Evolutionary conservation across 2,888 invertebrate genomes (phyloP), one percentile per base, ranked within the genome.

Genomic region (Campoplex capitator): DNA sequence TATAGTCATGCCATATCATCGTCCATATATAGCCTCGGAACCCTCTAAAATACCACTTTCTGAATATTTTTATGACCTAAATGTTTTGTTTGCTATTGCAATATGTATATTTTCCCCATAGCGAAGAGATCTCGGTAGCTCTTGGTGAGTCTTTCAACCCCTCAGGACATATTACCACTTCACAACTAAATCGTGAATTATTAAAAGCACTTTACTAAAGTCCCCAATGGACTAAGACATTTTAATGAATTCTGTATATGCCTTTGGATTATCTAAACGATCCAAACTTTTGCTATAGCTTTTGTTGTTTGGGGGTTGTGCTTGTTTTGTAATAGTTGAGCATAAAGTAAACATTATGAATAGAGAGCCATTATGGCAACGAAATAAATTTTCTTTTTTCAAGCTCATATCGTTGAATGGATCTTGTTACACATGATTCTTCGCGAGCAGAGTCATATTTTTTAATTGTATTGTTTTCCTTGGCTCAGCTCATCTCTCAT

Each of bases 161-260:
- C 79, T 28, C 51, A 71, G 28, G 45, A 28, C 45, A 56, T 62
- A 56, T 62, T 75, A 56, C n/a, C 13, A 68, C 62, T 67, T 56
- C 56, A 9, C 18, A 51, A 54, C 54, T 28, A 70, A 45, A 67
- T 82, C 18, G 45, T 82, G 67, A 75, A 67, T 82, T 45, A 51
- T 81, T 65, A 42, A 67, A 42, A 68, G 11, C 28, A 42, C 45
- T 32, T n/a, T 23, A n/a, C 16, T 42, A 68, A 54, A 32, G 11
- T 75, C 42, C n/a, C 23, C 38, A 28, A 56, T 16, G 67, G 51
- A 11, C 23, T 32, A 28, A 35, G 28, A 76, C 48, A 51, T 75
- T 56, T 58, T 13, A 11, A 78, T 38, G 51, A 78, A 78, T 42
- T 18, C 54, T 28, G 54, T 18, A 68, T 18, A 68, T 54, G 54